phyloP scores from a whole-genome alignment of 2,888 invertebrate species.

The Microplitis manilae region DNA sequence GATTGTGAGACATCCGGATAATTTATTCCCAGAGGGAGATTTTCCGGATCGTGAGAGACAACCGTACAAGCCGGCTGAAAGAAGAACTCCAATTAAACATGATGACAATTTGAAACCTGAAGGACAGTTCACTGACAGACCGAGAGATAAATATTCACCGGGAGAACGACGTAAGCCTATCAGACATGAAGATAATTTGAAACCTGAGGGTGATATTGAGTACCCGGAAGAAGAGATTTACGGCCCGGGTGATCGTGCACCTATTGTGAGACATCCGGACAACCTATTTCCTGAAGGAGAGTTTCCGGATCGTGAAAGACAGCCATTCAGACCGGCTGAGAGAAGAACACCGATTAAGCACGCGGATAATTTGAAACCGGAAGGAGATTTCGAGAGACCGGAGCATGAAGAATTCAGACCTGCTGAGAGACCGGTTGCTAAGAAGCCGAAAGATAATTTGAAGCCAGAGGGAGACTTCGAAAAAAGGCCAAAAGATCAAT shows the following conservation, averaged over 20 bases:
- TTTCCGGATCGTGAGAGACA: slow-evolving; percentile 61
- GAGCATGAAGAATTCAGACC: slow-evolving; percentile 63
- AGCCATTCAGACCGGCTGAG: slow-evolving; percentile 70
- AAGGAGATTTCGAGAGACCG: slow-evolving; percentile 74
- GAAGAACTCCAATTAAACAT: slow-evolving; percentile 63
- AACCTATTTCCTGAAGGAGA: slow-evolving; percentile 73
- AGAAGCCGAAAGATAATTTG: slow-evolving; percentile 62
- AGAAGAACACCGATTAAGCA: slow-evolving; percentile 65
- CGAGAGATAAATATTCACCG: slow-evolving; percentile 72
- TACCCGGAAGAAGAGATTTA: slow-evolving; percentile 69
- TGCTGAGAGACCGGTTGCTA: no score
- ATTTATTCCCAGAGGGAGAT: slow-evolving; percentile 72
- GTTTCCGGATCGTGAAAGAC: slow-evolving; percentile 60
- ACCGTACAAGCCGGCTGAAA: slow-evolving; percentile 70
- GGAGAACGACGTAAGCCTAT: slow-evolving; percentile 69
- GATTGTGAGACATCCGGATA: slow-evolving; percentile 73
- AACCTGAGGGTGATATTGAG: slow-evolving; percentile 73
- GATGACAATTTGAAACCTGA: slow-evolving; percentile 73
- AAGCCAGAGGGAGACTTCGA: slow-evolving; percentile 67
- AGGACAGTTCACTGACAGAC: slow-evolving; percentile 72
- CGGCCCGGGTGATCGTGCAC: slow-evolving; percentile 68
- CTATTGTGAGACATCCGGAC: slow-evolving; percentile 64
- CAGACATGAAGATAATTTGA: slow-evolving; percentile 67
- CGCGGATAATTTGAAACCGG: slow-evolving; percentile 72
- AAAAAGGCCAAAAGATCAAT: slow-evolving; percentile 55